A percentile compares a stretch with the other conserved stretches of the same genome.
Conservation (phyloP, 2,888 invertebrate genomes). For the Eupeodes luniger region DNA sequence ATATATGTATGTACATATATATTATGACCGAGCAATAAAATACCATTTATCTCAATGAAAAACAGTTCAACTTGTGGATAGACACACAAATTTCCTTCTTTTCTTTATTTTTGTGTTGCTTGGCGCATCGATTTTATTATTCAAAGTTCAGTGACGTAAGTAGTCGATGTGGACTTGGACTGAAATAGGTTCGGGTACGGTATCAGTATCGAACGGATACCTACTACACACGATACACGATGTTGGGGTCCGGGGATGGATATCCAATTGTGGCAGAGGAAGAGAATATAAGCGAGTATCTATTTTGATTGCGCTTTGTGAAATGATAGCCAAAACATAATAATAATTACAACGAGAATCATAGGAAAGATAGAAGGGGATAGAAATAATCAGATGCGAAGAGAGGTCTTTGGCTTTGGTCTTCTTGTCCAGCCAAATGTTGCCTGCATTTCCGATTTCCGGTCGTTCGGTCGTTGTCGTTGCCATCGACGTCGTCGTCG, state of each 20-base stretch:
- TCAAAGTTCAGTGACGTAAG: constrained; percentile 67
- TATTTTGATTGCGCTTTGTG: constrained; percentile 50
- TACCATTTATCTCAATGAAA: constrained; percentile 57
- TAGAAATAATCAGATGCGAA: not conserved
- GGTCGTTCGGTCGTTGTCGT: constrained; percentile 36
- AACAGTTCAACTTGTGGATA: constrained; percentile 58
- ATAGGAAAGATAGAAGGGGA: not conserved
- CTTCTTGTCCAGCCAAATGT: constrained; percentile 38
- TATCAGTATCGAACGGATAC: constrained; percentile 25
- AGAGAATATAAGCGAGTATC: not conserved
- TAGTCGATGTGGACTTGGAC: constrained; percentile 36
- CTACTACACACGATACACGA: not conserved
- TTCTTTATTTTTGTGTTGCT: not conserved
- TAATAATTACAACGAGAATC: constrained; percentile 55
- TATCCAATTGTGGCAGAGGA: constrained; percentile 25
- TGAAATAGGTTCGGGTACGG: constrained; percentile 23
- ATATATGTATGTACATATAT: too few species aligned
- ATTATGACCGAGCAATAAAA: constrained; percentile 1
- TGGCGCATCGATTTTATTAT: constrained; percentile 51
- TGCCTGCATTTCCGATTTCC: constrained; percentile 73
- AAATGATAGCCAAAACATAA: constrained; percentile 61
- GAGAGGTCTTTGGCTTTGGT: constrained; percentile 44
- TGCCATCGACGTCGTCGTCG: not conserved
- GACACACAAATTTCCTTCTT: constrained; percentile 51
- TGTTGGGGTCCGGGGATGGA: constrained; percentile 2